phyloP scores from a whole-genome alignment of 2,113 vertebrate species.

The Ciconia stormi region DNA sequence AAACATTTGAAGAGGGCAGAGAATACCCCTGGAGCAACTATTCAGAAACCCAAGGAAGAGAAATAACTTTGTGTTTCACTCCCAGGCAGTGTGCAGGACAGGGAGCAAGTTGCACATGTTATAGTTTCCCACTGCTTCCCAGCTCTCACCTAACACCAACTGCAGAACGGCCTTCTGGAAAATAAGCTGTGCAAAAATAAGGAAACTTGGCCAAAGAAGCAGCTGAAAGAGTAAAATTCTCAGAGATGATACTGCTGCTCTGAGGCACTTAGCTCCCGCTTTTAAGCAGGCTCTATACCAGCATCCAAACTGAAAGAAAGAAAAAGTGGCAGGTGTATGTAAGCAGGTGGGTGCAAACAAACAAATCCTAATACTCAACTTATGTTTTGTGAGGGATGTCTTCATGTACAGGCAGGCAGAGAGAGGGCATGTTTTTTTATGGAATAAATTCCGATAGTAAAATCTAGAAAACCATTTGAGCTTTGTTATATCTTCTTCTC shows the following conservation, averaged over 20 bases:
- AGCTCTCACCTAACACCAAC: background rate
- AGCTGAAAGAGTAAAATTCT: background rate
- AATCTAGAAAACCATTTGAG: background rate
- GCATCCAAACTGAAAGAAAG: background rate
- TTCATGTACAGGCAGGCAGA: background rate
- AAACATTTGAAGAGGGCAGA: background rate
- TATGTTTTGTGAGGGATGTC: background rate
- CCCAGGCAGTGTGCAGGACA: fast-evolving
- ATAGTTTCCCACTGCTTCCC: background rate
- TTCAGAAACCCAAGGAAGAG: background rate
- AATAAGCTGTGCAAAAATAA: background rate
- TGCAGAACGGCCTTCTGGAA: background rate
- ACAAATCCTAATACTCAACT: background rate
- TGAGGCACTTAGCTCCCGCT: background rate
- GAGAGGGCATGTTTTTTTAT: background rate
- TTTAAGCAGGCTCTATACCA: background rate
- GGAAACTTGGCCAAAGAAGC: background rate
- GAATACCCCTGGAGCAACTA: background rate
- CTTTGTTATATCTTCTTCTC: background rate
- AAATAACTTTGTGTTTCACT: background rate
- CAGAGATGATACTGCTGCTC: background rate
- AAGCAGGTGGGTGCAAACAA: background rate
- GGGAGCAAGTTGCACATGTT: background rate
- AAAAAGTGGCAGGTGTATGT: background rate
- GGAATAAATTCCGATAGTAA: background rate